phyloP scores from a whole-genome alignment of 2,797 vertebrate genomes.

The Prionace glauca region DNA sequence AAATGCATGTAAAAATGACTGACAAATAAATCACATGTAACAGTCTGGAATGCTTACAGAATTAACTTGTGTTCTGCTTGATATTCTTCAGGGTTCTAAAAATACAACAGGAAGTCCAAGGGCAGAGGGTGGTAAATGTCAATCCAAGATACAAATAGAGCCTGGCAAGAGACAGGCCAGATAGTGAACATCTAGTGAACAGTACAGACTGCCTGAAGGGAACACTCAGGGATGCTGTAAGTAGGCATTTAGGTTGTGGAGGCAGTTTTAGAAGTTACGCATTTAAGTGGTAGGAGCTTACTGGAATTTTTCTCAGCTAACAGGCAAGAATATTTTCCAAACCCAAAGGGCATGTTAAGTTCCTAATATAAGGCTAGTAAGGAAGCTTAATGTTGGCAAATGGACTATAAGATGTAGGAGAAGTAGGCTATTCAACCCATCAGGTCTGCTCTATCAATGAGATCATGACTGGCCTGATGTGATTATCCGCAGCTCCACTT shows the following conservation, averaged over 20 bases:
- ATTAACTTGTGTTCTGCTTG: not conserved
- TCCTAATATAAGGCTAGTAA: not conserved
- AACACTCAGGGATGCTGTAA: not conserved
- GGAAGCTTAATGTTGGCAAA: not conserved
- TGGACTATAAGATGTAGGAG: too few relatives aligned
- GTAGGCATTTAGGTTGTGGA: not conserved
- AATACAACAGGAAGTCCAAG: not conserved
- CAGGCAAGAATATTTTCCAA: not conserved
- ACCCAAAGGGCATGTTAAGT: not conserved
- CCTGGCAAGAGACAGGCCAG: not conserved
- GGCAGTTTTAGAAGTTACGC: not conserved
- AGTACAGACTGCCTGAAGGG: not conserved
- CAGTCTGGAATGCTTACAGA: not conserved
- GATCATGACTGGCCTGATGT: too few relatives aligned
- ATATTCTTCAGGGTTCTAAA: not conserved
- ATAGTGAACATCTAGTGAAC: not conserved
- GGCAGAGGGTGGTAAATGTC: not conserved
- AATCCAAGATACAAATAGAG: not conserved
- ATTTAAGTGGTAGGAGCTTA: not conserved
- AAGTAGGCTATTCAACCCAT: too few relatives aligned
- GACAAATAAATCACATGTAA: not conserved
- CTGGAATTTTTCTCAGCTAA: not conserved
- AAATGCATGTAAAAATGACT: not conserved
- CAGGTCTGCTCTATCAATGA: too few relatives aligned
- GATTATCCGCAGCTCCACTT: too few relatives aligned